Evolutionary conservation across 2,797 vertebrate genomes (phyloP).

Genomic region (Cuniculus paca): DNA sequence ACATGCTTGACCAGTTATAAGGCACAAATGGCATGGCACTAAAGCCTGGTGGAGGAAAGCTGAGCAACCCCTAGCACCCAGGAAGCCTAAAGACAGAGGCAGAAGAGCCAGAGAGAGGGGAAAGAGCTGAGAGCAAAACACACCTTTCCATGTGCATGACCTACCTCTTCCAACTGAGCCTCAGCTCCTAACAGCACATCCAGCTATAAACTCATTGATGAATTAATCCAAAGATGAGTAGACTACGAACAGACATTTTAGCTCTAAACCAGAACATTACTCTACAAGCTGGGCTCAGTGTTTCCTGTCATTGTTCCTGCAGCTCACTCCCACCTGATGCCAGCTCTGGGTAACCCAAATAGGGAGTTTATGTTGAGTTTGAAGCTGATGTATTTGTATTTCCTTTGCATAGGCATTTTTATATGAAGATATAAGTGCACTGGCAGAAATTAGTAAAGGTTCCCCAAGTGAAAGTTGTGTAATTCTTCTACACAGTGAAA

Average conservation of each 20-base stretch:
- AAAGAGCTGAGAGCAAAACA: neutral
- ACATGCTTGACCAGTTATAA: neutral
- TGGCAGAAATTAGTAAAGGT: constrained; percentile 86
- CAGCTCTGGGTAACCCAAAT: neutral
- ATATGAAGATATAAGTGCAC: constrained; percentile 91
- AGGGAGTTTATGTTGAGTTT: constrained; percentile 90
- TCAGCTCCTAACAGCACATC: neutral
- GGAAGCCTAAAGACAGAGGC: neutral
- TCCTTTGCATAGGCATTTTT: constrained; percentile 93
- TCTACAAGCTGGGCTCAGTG: accelerated
- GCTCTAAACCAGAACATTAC: neutral
- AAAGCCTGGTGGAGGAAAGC: neutral
- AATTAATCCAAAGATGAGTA: neutral
- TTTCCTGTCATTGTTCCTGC: neutral
- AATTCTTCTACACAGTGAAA: neutral
- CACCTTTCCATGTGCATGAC: neutral
- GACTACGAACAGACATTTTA: neutral
- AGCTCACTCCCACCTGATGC: neutral
- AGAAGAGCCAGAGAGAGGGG: neutral
- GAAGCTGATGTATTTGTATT: constrained; percentile 93
- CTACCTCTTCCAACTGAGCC: neutral
- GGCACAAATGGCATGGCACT: neutral
- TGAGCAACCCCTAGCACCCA: neutral
- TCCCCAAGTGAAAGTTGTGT: neutral
- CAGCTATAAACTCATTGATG: neutral